Percentiles rank a stretch among this genome's conserved stretches.
Evolutionary conservation across 1,140 invertebrate genomes (phyloP).

Genomic region (Orchesella cincta): DNA sequence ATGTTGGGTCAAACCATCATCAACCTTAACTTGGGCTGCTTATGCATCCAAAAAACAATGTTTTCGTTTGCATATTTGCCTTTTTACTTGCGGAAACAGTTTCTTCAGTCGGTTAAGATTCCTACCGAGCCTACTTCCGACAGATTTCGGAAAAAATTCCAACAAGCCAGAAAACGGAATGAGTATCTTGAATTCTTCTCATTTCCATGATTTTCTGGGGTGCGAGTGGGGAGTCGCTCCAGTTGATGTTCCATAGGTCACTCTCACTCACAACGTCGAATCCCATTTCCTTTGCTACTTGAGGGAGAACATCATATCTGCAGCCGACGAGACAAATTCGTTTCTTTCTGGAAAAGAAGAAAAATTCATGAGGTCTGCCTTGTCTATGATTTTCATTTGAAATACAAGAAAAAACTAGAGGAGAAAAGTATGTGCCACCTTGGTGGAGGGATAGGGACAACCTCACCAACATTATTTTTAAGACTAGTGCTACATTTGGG

Average conservation of each 20-base stretch:
- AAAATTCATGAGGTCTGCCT: too few relatives aligned
- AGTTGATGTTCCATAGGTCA: slow-evolving; percentile 84
- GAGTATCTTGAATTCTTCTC: slow-evolving; percentile 63
- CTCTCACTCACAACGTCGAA: slow-evolving; percentile 77
- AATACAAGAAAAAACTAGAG: too few relatives aligned
- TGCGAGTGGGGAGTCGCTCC: slow-evolving; percentile 81
- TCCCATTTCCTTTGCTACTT: slow-evolving; percentile 69
- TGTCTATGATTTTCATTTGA: too few relatives aligned
- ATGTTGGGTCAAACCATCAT: too few relatives aligned
- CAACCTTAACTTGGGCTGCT: too few relatives aligned
- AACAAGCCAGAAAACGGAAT: slow-evolving; percentile 35
- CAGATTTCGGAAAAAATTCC: slow-evolving; percentile 79
- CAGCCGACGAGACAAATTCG: slow-evolving; percentile 71
- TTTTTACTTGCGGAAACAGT: slow-evolving; percentile 77
- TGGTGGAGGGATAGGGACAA: too few relatives aligned
- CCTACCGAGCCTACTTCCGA: slow-evolving; percentile 79
- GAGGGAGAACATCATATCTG: slow-evolving; percentile 71
- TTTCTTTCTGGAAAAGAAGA: slow-evolving; percentile 31
- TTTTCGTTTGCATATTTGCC: too few relatives aligned
- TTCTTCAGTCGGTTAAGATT: slow-evolving; percentile 84
- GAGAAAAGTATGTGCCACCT: too few relatives aligned
- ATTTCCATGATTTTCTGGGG: slow-evolving; percentile 82
- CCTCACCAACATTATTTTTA: too few relatives aligned
- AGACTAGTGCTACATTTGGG: too few relatives aligned
- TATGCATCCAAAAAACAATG: too few relatives aligned